Evolutionary conservation across 2,888 invertebrate genomes (phyloP).

Genomic region (Dexiosoma caninum): DNA sequence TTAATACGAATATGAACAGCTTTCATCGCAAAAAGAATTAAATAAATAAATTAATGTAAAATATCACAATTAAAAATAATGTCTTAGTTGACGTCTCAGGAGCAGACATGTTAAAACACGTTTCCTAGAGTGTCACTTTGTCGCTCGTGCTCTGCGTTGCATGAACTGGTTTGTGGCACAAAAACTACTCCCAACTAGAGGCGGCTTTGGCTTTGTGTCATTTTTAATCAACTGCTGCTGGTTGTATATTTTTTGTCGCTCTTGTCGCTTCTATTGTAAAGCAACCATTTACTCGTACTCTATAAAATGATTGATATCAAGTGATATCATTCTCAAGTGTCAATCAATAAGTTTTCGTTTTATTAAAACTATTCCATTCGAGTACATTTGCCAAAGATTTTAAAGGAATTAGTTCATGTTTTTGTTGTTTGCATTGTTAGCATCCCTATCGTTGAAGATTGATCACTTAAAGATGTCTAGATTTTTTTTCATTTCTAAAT

Average conservation of each 20-base stretch:
- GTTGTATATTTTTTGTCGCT: slow-evolving; percentile 15
- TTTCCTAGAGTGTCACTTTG: slow-evolving; percentile 47
- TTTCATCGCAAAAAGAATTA: neutral
- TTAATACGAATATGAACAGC: neutral
- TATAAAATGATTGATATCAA: slow-evolving; percentile 61
- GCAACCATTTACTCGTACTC: slow-evolving; percentile 28
- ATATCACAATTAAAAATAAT: slow-evolving; percentile 50
- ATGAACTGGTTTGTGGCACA: slow-evolving; percentile 1
- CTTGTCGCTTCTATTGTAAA: slow-evolving; percentile 20
- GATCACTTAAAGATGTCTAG: too few species aligned
- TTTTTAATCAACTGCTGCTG: slow-evolving; percentile 42
- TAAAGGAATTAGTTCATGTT: slow-evolving; percentile 31
- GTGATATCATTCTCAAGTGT: slow-evolving; percentile 55
- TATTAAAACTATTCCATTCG: neutral
- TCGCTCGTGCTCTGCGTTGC: slow-evolving; percentile 3
- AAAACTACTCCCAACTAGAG: slow-evolving; percentile 22
- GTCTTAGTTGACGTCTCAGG: slow-evolving; percentile 56
- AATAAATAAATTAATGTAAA: neutral
- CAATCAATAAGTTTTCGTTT: slow-evolving; percentile 46
- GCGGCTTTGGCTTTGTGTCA: slow-evolving; percentile 32
- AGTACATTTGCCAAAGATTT: neutral
- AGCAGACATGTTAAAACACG: slow-evolving; percentile 48
- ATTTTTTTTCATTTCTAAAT: too few species aligned
- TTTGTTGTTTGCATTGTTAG: neutral
- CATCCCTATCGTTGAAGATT: neutral